Conservation (phyloP, 2,888 invertebrate genomes). For the Sarcophaga carnaria region DNA sequence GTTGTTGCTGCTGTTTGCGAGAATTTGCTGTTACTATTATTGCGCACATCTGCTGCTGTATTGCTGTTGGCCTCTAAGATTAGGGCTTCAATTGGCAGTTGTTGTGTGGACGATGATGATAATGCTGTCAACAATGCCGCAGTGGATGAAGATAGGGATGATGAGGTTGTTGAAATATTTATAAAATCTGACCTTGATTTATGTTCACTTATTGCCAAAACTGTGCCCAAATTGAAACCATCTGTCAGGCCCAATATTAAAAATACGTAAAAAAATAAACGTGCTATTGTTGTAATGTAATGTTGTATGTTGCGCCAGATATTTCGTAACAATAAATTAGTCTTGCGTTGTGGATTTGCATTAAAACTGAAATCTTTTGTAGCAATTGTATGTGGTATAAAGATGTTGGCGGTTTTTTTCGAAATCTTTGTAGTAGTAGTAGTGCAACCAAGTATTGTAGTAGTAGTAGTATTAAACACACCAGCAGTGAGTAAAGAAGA, state of each 20-base stretch:
- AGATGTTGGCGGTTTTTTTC: background rate
- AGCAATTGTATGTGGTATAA: slow-evolving; percentile 14
- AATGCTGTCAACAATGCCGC: slow-evolving; percentile 54
- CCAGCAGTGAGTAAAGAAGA: slow-evolving; percentile 52
- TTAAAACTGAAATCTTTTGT: slow-evolving; percentile 50
- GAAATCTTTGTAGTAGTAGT: slow-evolving; percentile 5
- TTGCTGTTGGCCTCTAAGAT: slow-evolving; percentile 69
- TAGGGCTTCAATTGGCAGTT: slow-evolving; percentile 69
- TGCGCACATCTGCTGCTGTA: slow-evolving; percentile 35
- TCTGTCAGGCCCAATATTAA: slow-evolving; percentile 53
- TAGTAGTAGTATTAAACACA: slow-evolving; percentile 46
- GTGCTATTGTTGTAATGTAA: slow-evolving; percentile 33
- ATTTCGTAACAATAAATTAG: background rate
- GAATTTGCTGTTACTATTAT: slow-evolving; percentile 43
- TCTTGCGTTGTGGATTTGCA: slow-evolving; percentile 25
- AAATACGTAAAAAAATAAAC: slow-evolving; percentile 52
- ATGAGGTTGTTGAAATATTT: slow-evolving; percentile 34
- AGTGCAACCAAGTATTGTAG: background rate
- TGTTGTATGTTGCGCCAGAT: slow-evolving; percentile 41
- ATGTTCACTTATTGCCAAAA: slow-evolving; percentile 66
- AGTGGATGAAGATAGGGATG: background rate
- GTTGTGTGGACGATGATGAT: slow-evolving; percentile 37
- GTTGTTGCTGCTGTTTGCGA: slow-evolving; percentile 44
- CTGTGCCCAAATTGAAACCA: slow-evolving; percentile 57
- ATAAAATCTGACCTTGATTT: slow-evolving; percentile 48